These are phyloP conservation scores for Tokudaia muenninki DNA, from an alignment of 2,797 vertebrate genomes.

Conservation along the genomic window DNA sequence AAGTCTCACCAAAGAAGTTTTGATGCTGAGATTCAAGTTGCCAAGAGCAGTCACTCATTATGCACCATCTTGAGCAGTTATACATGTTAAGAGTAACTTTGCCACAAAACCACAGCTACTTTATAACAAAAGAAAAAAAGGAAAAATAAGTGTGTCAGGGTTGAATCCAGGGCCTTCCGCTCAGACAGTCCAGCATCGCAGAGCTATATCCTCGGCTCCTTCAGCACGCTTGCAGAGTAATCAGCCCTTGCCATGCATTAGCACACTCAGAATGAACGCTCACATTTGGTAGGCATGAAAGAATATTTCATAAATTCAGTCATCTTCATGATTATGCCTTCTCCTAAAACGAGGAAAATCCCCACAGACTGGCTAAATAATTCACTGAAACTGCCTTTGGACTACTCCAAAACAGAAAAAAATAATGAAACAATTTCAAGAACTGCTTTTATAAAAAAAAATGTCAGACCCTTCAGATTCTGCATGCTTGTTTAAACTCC, in stretches of 20 bases:
- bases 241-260: fast-evolving
- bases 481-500: background rate
- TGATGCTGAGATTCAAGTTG: background rate
- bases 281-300: background rate
- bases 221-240: fast-evolving
- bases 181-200: no score
- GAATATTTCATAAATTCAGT: slow-evolving; percentile 35
- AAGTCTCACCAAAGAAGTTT: background rate
- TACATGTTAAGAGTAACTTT: background rate
- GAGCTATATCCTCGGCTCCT: background rate
- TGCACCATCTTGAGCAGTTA: background rate
- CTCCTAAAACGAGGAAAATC: slow-evolving; percentile 39
- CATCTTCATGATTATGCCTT: background rate
- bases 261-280: background rate
- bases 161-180: background rate
- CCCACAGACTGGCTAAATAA: slow-evolving; percentile 64
- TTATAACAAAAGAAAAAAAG: background rate
- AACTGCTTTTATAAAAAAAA: slow-evolving; percentile 40
- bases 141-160: background rate
- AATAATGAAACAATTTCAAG: slow-evolving; percentile 30
- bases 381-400: slow-evolving; percentile 46
- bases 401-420: slow-evolving; percentile 50
- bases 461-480: slow-evolving; percentile 48
- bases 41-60: background rate
- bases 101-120: background rate